phyloP scores from a whole-genome alignment of 92 coral and sea anemone genomes.

The Porites cylindrica region DNA sequence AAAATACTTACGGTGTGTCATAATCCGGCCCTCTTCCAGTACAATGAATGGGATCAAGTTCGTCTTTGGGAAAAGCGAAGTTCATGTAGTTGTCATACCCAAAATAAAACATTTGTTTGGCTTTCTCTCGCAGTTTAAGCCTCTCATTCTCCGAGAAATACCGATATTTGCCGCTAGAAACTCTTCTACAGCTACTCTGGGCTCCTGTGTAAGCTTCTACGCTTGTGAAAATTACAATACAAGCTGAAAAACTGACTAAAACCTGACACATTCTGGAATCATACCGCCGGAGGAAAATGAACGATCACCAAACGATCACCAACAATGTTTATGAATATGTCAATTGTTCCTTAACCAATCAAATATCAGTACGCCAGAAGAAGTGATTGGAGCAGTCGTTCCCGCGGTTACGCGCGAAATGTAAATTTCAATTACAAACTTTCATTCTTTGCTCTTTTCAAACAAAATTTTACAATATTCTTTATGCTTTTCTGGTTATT shows the following conservation, averaged over 20 bases:
- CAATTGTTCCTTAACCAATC: conserved; percentile 33
- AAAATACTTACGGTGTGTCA: conserved; percentile 89
- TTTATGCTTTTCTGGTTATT: too few relatives aligned
- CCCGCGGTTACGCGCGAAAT: conserved; percentile 26
- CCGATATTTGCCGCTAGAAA: conserved; percentile 56
- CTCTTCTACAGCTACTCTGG: not conserved
- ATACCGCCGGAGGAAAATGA: conserved; percentile 11
- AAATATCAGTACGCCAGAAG: conserved; percentile 42
- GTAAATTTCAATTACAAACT: not conserved
- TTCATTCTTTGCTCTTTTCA: too few relatives aligned
- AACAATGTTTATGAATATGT: not conserved
- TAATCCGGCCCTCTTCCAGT: conserved; percentile 97
- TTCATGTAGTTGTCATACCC: conserved; percentile 97
- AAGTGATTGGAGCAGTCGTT: conserved; percentile 24
- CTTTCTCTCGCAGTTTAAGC: conserved; percentile 80
- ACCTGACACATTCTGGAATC: conserved; percentile 16
- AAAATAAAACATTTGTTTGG: conserved; percentile 91
- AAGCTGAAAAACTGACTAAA: conserved; percentile 11
- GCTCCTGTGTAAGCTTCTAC: not conserved
- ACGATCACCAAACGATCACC: not conserved
- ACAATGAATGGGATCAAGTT: conserved; percentile 97
- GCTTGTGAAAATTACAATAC: not conserved
- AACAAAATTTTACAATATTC: too few relatives aligned
- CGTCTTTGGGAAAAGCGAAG: conserved; percentile 96
- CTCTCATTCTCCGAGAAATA: conserved; percentile 86